Percentiles rank a stretch among this genome's conserved stretches.
These are phyloP conservation scores for Lithophane ornitopus DNA, from an alignment of 2,888 invertebrate genomes.

Conservation along the genomic window DNA sequence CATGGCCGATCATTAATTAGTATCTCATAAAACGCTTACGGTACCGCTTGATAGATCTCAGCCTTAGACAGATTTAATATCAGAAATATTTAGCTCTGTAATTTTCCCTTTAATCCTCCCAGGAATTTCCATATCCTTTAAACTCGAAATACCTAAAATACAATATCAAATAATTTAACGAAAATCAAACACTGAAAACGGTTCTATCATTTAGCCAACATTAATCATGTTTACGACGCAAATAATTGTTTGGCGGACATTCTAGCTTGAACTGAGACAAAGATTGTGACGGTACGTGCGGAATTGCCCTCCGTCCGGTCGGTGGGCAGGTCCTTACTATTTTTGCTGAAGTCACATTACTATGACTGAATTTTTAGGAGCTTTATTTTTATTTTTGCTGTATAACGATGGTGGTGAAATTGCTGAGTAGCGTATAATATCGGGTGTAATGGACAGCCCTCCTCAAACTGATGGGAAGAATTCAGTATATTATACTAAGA, in stretches of 20 bases:
- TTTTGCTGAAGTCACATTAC: constrained; percentile 22
- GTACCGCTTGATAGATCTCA: not conserved
- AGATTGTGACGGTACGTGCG: constrained; percentile 64
- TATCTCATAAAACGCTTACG: not conserved
- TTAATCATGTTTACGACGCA: constrained; percentile 67
- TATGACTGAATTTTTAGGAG: not conserved
- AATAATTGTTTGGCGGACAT: constrained; percentile 66
- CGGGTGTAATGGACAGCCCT: too few relatives aligned
- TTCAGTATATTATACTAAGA: too few relatives aligned
- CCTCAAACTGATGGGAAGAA: too few relatives aligned
- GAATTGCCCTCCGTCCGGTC: constrained; percentile 60
- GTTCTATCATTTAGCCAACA: constrained; percentile 44
- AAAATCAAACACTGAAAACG: constrained; percentile 55
- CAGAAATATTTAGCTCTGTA: constrained; percentile 5
- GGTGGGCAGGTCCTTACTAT: constrained; percentile 48
- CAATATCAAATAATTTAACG: constrained; percentile 38
- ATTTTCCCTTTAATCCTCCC: not conserved
- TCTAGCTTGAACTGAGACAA: constrained; percentile 62
- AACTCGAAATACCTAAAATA: constrained; percentile 32
- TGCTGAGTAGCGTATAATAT: too few relatives aligned
- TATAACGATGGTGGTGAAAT: not conserved
- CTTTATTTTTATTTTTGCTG: not conserved
- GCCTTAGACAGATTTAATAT: not conserved
- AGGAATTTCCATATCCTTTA: constrained; percentile 35
- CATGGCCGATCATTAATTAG: not conserved